phyloP scores from a whole-genome alignment of 2,797 vertebrate genomes.

The Paramormyrops hopkinsi region DNA sequence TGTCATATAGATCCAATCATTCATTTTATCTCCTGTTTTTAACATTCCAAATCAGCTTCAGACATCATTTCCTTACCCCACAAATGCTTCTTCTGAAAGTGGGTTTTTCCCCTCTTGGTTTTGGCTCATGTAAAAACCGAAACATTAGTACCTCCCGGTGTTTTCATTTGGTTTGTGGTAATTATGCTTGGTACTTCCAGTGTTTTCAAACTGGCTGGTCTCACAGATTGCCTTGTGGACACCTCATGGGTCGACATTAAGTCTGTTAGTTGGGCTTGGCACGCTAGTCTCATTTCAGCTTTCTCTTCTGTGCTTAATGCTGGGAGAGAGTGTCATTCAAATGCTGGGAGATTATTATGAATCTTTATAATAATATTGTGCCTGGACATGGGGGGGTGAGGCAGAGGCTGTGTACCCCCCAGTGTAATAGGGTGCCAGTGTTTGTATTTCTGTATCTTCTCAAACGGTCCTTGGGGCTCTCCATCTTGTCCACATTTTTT shows the following conservation, averaged over 20 bases:
- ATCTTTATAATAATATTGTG: neutral
- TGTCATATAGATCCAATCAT: conserved; percentile 26
- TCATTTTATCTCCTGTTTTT: neutral
- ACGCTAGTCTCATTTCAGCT: neutral
- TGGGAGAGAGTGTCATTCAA: neutral
- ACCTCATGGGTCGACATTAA: neutral
- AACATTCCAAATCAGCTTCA: neutral
- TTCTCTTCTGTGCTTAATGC: neutral
- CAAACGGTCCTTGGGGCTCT: neutral
- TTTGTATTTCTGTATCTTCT: neutral
- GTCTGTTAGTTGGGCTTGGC: neutral
- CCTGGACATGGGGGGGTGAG: neutral
- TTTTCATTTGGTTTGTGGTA: neutral
- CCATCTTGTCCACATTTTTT: neutral
- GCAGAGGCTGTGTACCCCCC: neutral
- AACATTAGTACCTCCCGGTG: neutral
- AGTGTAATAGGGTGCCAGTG: neutral
- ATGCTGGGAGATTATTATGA: neutral
- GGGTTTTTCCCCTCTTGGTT: neutral
- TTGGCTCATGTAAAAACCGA: neutral
- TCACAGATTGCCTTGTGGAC: neutral
- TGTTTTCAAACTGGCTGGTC: neutral
- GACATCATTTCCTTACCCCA: neutral
- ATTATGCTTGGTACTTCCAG: neutral
- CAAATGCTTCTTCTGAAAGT: neutral